Conservation (phyloP, 1,140 invertebrate genomes). For the Plodia interpunctella region DNA sequence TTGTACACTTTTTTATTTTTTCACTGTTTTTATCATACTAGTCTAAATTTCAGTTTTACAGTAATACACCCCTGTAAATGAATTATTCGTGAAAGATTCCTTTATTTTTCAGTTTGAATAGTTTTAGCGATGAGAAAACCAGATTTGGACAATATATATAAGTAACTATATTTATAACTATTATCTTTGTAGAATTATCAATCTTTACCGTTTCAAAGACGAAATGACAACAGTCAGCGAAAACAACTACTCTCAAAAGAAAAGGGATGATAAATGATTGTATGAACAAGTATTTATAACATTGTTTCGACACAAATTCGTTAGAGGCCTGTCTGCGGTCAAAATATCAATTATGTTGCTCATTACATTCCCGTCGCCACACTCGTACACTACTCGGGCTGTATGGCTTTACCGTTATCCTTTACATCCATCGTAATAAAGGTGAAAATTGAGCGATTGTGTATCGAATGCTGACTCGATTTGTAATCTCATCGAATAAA, state of each 20-base stretch:
- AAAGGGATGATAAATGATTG: neutral
- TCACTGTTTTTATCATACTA: neutral
- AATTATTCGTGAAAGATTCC: too few species aligned
- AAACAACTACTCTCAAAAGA: neutral
- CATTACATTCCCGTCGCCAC: conserved; percentile 29
- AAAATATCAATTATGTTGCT: conserved; percentile 47
- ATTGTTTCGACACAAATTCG: conserved; percentile 25
- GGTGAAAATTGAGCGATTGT: conserved; percentile 1
- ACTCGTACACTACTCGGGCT: neutral
- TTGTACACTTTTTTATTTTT: neutral
- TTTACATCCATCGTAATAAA: neutral
- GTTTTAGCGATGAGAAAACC: too few species aligned
- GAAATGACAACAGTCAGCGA: neutral
- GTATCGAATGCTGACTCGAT: conserved; percentile 12
- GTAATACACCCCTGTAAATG: too few species aligned
- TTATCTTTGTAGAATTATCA: neutral
- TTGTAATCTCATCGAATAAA: conserved; percentile 50
- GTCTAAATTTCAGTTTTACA: too few species aligned
- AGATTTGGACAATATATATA: too few species aligned
- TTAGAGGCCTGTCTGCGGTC: conserved; percentile 16
- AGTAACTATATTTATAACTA: too few species aligned
- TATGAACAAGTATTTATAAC: neutral
- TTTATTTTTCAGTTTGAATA: too few species aligned
- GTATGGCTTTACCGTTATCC: neutral
- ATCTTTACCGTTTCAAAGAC: neutral